Conservation (phyloP, 2,797 vertebrate species). For the Onychomys torridus region DNA sequence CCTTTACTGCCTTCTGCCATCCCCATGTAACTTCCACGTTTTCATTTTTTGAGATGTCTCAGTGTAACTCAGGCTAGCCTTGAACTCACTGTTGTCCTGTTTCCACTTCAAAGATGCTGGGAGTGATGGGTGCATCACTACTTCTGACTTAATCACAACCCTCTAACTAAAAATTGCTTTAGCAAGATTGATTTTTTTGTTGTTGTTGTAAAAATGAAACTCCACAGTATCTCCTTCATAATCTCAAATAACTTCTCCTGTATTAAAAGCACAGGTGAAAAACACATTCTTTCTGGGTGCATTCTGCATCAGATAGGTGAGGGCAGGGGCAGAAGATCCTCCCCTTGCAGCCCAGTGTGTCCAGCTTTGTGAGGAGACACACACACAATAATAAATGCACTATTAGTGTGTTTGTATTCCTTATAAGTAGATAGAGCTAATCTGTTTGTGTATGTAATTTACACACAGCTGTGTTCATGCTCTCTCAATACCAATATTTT, state of each 20-base stretch:
- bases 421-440: constrained; percentile 86
- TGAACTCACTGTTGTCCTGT: background rate
- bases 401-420: constrained; percentile 86
- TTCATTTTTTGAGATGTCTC: background rate
- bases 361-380: constrained; percentile 84
- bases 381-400: no score
- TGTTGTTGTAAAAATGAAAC: background rate
- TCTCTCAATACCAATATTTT: constrained; percentile 85
- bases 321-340: constrained; percentile 34
- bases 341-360: constrained; percentile 78
- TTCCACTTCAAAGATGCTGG: background rate
- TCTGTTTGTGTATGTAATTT: constrained; percentile 87
- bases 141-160: background rate
- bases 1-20: accelerated
- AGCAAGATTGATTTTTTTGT: background rate
- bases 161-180: background rate
- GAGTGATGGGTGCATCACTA: background rate
- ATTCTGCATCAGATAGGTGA: background rate
- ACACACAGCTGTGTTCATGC: constrained; percentile 87
- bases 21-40: background rate
- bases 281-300: background rate
- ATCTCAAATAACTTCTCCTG: background rate
- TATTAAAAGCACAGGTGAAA: accelerated
- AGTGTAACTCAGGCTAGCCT: background rate
- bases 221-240: background rate